A percentile compares a stretch with the other conserved stretches of the same genome.
Conservation (phyloP, 2,888 invertebrate genomes). For the Osedax fenrisi region DNA sequence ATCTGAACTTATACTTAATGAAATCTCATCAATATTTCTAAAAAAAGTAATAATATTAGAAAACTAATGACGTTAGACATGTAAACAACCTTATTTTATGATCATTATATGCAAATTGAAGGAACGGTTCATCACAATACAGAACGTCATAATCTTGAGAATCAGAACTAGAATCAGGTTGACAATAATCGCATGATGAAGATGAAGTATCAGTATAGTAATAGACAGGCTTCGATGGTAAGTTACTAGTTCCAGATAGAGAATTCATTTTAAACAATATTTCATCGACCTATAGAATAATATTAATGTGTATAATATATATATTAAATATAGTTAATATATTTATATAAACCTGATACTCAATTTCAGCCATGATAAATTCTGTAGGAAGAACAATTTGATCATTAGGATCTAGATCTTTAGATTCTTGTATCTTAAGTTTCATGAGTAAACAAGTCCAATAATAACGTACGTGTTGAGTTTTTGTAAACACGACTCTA, state of each 20-base stretch:
- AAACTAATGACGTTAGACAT: too few species aligned
- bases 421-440: not conserved
- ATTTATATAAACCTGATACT: constrained; percentile 41
- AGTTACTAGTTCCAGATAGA: constrained; percentile 43
- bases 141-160: too few species aligned
- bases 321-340: not conserved
- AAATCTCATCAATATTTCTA: not conserved
- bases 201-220: constrained; percentile 47
- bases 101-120: too few species aligned
- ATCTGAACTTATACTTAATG: not conserved
- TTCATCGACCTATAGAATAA: constrained; percentile 47
- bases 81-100: too few species aligned
- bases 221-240: constrained; percentile 45
- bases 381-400: constrained; percentile 38
- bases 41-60: too few species aligned
- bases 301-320: not conserved
- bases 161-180: too few species aligned
- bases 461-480: constrained; percentile 40
- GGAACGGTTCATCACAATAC: too few species aligned
- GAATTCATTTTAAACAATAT: constrained; percentile 49
- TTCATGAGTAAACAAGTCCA: not conserved
- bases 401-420: not conserved
- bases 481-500: constrained; percentile 39
- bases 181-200: too few species aligned
- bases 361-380: constrained; percentile 49